Percentiles rank a stretch among this genome's conserved stretches.
phyloP scores from a whole-genome alignment of 2,888 invertebrate genomes.

The Microctonus hyperodae region DNA sequence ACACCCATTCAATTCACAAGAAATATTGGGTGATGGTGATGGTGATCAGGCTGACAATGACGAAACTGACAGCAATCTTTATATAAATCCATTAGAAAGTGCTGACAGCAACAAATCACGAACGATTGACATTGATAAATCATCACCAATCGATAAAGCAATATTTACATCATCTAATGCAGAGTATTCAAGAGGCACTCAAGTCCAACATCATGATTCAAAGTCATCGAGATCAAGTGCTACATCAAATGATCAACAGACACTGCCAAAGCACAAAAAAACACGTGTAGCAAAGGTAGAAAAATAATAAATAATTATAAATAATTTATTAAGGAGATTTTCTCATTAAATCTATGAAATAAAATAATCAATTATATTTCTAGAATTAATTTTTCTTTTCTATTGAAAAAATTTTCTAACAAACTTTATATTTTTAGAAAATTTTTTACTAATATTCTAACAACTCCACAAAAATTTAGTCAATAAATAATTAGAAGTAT shows the following conservation, averaged over 20 bases:
- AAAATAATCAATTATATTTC: too few species aligned
- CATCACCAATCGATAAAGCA: conserved; percentile 23
- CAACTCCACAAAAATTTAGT: too few species aligned
- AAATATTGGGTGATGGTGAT: conserved; percentile 65
- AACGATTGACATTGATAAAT: conserved; percentile 48
- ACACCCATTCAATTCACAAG: conserved; percentile 89
- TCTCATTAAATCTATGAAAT: too few species aligned
- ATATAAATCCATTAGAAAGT: conserved; percentile 81
- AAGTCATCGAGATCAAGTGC: conserved; percentile 3
- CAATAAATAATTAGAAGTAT: too few species aligned
- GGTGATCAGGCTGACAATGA: conserved; percentile 70
- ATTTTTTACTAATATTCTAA: too few species aligned
- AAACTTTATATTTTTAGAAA: too few species aligned
- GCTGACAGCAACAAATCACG: conserved; percentile 64
- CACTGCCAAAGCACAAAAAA: conserved; percentile 83
- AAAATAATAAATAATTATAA: not conserved
- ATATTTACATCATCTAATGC: conserved; percentile 57
- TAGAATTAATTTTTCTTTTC: too few species aligned
- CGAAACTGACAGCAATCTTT: conserved; percentile 83
- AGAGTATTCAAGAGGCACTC: conserved; percentile 65
- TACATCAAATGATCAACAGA: conserved; percentile 64
- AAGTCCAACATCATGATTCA: conserved; percentile 63
- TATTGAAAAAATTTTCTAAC: too few species aligned
- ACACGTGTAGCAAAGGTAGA: conserved; percentile 83
- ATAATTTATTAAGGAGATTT: conserved; percentile 9